Base-by-base conservation (phyloP, 53 echinoderm and acorn worm species). In the Antedon mediterranea region DNA sequence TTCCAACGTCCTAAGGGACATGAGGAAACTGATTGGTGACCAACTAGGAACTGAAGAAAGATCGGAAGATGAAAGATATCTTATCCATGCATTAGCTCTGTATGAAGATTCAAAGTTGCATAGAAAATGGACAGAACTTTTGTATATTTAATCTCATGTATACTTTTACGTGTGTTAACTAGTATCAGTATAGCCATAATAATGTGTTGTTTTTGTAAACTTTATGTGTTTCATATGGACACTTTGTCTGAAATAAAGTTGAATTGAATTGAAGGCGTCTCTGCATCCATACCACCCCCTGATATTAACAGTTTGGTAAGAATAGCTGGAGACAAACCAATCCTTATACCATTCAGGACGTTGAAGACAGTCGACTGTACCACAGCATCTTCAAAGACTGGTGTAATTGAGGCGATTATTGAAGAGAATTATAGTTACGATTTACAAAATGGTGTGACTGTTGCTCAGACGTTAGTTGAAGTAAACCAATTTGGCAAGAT, bases 371-470 rank as follows among this genome's bases (percentile, higher is more conserved):
- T 85, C 11, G 75, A 74, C 28, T 79, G 85, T 27, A 80, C 79
- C 29, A 75, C 79, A 30, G 77, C 76, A 74, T 72, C 43, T 74
- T 71, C 75, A 18, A 43, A 41, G 28, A 3, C 31, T 29, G 75
- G 26, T n/a, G 34, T 77, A 31, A 20, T n/a, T 31, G 11, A 5
- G 7, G 84, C 74, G 7, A 57, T 75, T 33, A 72, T 81, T 30
- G 85, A 71, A 28, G 72, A 80, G 3, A 74, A 85, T 34, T 57
- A 41, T 18, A 80, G 34, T 27, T 80, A 77, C 15, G 30, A 71
- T 26, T 33, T 85, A 43, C 85, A 75, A 28, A 85, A 72, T 34
- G 85, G 85, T 4, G 28, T 85, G 11, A 71, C 80, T 28, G 81
- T 85, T 6, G 41, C 71, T 0, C 71, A 57, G 6, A 85, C 85